Conservation (phyloP, 2,888 invertebrate species). For the Anticlea derivata region DNA sequence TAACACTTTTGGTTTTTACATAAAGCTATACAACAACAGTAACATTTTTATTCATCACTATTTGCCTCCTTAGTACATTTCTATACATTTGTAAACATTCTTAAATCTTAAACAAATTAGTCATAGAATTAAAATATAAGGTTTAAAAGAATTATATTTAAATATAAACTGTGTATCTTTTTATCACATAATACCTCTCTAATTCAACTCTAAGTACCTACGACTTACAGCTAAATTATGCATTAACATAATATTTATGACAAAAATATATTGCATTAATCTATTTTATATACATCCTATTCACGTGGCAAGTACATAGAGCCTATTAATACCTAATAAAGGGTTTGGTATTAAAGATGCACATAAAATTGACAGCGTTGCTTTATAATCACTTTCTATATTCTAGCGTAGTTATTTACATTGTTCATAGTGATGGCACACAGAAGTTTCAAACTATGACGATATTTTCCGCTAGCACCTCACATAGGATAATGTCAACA, state of each 20-base stretch:
- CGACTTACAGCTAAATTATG: slow-evolving; percentile 76
- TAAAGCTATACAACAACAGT: slow-evolving; percentile 81
- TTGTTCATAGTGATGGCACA: slow-evolving; percentile 73
- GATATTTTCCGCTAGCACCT: not conserved
- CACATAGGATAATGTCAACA: too few relatives aligned
- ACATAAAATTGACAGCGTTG: slow-evolving; percentile 76
- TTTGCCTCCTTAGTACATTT: slow-evolving; percentile 58
- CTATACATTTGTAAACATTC: slow-evolving; percentile 57
- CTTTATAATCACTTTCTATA: slow-evolving; percentile 51
- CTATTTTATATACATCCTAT: slow-evolving; percentile 51
- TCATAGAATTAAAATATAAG: slow-evolving; percentile 52
- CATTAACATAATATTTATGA: slow-evolving; percentile 68
- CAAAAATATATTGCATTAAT: slow-evolving; percentile 62
- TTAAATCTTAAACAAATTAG: slow-evolving; percentile 39
- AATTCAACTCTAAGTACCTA: slow-evolving; percentile 54
- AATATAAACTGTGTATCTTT: slow-evolving; percentile 45
- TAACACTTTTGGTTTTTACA: slow-evolving; percentile 81
- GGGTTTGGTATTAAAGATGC: slow-evolving; percentile 60
- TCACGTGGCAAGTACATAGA: slow-evolving; percentile 64
- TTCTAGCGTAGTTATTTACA: slow-evolving; percentile 55
- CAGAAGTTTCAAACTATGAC: slow-evolving; percentile 13
- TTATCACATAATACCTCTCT: slow-evolving; percentile 43
- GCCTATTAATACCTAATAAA: slow-evolving; percentile 45
- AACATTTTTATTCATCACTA: slow-evolving; percentile 69
- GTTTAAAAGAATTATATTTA: slow-evolving; percentile 57